Evolutionary conservation across 2,113 vertebrate genomes (phyloP).

Genomic region (Nothobranchius kuhntae): DNA sequence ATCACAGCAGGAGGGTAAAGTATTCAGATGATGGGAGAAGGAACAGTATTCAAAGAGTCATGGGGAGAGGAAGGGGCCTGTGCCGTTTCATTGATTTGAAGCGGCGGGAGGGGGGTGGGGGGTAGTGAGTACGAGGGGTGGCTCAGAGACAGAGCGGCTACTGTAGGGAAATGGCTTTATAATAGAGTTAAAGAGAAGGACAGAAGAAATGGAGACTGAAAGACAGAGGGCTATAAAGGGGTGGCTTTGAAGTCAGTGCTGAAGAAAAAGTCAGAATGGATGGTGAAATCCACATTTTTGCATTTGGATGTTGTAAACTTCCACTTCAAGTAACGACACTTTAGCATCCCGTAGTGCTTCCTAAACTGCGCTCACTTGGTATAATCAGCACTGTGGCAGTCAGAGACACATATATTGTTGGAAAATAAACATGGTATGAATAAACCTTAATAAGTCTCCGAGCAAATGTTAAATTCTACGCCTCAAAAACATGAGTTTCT

Average conservation of each 20-base stretch:
- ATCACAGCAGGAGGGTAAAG: slow-evolving; percentile 46
- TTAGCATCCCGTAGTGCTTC: not conserved
- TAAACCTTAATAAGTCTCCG: slow-evolving; percentile 6
- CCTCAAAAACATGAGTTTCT: not conserved
- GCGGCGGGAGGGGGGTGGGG: slow-evolving; percentile 51
- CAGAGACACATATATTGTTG: not conserved
- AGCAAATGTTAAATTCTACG: slow-evolving; percentile 2
- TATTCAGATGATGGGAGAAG: slow-evolving; percentile 53
- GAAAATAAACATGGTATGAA: slow-evolving; percentile 1
- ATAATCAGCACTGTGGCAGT: slow-evolving; percentile 7
- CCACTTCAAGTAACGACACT: slow-evolving; percentile 2
- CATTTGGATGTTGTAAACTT: slow-evolving; percentile 1
- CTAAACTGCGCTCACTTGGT: slow-evolving; percentile 10
- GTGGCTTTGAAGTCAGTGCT: slow-evolving; percentile 13
- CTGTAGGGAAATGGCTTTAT: slow-evolving; percentile 68
- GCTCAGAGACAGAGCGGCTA: slow-evolving; percentile 61
- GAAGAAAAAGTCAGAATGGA: slow-evolving; percentile 19
- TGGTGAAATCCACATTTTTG: slow-evolving; percentile 22
- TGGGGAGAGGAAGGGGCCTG: slow-evolving; percentile 57
- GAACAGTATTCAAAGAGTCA: slow-evolving; percentile 54
- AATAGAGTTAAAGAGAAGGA: slow-evolving; percentile 63
- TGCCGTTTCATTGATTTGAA: slow-evolving; percentile 71
- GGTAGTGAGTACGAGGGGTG: slow-evolving; percentile 19
- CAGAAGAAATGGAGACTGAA: slow-evolving; percentile 44
- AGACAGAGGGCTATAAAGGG: slow-evolving; percentile 27